Evolutionary conservation across 2,113 vertebrate genomes (phyloP), one percentile per base, ranked within the genome.

Genomic region (Trinectes maculatus): DNA sequence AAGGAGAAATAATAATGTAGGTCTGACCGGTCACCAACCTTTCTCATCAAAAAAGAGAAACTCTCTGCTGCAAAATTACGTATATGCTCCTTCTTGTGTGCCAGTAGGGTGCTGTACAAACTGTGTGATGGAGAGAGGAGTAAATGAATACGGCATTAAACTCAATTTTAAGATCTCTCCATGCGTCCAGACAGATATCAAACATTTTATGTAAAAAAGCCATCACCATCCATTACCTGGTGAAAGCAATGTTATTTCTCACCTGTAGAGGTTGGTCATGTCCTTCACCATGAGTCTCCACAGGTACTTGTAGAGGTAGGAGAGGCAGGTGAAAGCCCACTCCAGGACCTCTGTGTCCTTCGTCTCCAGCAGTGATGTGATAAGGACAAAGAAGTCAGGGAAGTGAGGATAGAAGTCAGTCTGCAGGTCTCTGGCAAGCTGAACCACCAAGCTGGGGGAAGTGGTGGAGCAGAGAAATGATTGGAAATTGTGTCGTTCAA

Each of bases 201-300:
- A n/a, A n/a, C n/a, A n/a, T n/a, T n/a, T n/a, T n/a, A n/a, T n/a
- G n/a, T n/a, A n/a, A n/a, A n/a, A n/a, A n/a, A n/a, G n/a, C n/a
- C n/a, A n/a, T n/a, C n/a, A 12, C 8, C 33, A 36, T 12, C 4
- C 4, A 16, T 37, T 2, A 13, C 13, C 36, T 15, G 36, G 15
- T 37, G n/a, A n/a, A n/a, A n/a, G 13, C 36, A 37, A 37, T 16
- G 36, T 15, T 0, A 13, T 16, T 8, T 9, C 31, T 82, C 84
- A 99, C 98, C 94, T 95, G 92, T 99, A 99, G 79, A 99, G 97
- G 42, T 67, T 94, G 56, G 83, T 22, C 91, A 98, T 97, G 79
- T 99, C 98, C 82, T 96, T 98, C 52, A 96, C 95, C 96, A 99
- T 98, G 47, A 96, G 69, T 58, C 95, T 94, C 98, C 97, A 99